Conservation (phyloP, 2,888 invertebrate genomes). For the Caradrina clavipalpis region DNA sequence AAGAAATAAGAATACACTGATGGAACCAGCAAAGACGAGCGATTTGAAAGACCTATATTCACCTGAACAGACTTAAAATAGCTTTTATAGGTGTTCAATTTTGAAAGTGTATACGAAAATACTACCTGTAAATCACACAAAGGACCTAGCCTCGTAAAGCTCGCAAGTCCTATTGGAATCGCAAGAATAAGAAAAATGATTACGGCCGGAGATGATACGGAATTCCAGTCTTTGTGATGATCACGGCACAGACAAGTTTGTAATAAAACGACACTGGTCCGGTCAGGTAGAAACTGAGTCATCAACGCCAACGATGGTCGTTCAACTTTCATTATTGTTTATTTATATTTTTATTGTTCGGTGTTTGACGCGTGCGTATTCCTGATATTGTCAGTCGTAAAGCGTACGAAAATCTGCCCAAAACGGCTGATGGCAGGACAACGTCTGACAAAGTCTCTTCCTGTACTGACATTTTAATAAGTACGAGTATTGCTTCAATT, state of each 20-base stretch:
- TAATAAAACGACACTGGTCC: slow-evolving; percentile 73
- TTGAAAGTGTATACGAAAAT: slow-evolving; percentile 39
- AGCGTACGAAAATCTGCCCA: slow-evolving; percentile 40
- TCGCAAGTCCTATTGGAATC: slow-evolving; percentile 41
- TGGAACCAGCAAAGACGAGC: background rate
- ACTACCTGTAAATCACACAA: slow-evolving; percentile 40
- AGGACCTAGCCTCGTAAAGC: slow-evolving; percentile 49
- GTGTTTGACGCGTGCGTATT: slow-evolving; percentile 76
- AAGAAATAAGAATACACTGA: background rate
- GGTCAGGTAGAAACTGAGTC: slow-evolving; percentile 87
- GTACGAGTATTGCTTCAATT: background rate
- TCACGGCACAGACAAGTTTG: slow-evolving; percentile 75
- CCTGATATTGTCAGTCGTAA: slow-evolving; percentile 58
- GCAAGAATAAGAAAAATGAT: slow-evolving; percentile 49
- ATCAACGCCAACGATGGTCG: slow-evolving; percentile 81
- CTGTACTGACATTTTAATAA: background rate
- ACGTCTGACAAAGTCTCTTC: background rate
- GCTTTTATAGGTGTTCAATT: slow-evolving; percentile 14
- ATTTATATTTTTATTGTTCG: slow-evolving; percentile 83
- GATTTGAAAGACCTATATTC: slow-evolving; percentile 4
- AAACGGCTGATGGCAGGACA: slow-evolving; percentile 32
- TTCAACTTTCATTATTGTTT: slow-evolving; percentile 88
- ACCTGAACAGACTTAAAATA: slow-evolving; percentile 5
- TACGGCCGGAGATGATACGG: slow-evolving; percentile 69
- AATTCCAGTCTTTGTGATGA: slow-evolving; percentile 78